phyloP scores from a whole-genome alignment of 2,113 vertebrate genomes.

The Picathartes gymnocephalus region DNA sequence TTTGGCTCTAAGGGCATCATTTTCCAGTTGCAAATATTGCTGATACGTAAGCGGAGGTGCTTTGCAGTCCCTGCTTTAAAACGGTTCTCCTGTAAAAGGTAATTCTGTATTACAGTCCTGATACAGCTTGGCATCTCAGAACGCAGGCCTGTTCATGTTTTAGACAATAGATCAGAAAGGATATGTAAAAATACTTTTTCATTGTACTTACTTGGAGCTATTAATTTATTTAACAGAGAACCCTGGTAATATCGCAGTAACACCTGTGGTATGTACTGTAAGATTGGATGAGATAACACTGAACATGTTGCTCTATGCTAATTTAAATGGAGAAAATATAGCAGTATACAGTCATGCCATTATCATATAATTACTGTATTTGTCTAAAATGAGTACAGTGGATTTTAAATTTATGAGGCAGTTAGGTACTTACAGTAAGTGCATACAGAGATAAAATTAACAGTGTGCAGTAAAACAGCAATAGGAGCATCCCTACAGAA shows the following conservation, averaged over 20 bases:
- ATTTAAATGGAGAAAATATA: not conserved
- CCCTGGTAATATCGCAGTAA: not conserved
- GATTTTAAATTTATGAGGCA: conserved; percentile 21
- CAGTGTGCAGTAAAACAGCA: not conserved
- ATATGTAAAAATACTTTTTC: not conserved
- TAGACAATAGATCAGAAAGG: not conserved
- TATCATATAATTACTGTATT: not conserved
- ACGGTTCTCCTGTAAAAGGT: not conserved
- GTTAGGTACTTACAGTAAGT: not conserved
- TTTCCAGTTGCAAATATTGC: rapidly evolving
- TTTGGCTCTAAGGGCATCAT: not conserved
- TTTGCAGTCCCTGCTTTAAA: no score
- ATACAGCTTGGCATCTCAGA: not conserved
- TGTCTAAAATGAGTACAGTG: not conserved
- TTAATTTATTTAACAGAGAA: not conserved
- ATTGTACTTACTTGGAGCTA: not conserved
- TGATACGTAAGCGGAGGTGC: not conserved
- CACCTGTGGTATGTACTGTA: not conserved
- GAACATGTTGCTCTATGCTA: not conserved
- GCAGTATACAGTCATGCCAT: not conserved
- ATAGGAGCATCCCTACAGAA: not conserved
- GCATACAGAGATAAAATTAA: not conserved
- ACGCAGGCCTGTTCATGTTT: not conserved
- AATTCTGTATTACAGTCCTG: rapidly evolving
- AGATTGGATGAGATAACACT: not conserved